Evolutionary conservation across 1,140 invertebrate genomes (phyloP).

Genomic region (Saccostrea echinata): DNA sequence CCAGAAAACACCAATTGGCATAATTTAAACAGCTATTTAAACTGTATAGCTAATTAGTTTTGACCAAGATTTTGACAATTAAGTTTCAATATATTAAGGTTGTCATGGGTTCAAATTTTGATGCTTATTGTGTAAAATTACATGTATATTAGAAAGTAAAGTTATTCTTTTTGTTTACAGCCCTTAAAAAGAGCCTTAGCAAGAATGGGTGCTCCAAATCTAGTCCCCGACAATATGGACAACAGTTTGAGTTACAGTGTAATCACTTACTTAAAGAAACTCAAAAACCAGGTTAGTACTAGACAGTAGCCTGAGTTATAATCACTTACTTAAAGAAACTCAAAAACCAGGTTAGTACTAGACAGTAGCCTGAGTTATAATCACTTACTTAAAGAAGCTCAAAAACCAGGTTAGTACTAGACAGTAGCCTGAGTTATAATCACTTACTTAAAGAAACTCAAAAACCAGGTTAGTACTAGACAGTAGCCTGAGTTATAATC

Average conservation of each 20-base stretch:
- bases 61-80: no score
- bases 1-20: no score
- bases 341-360: not conserved
- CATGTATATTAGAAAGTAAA: not conserved
- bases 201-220: constrained; percentile 91
- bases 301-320: not conserved
- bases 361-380: not conserved
- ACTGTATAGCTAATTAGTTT: no score
- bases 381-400: not conserved
- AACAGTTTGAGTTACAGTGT: constrained; percentile 96
- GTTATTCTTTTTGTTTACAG: constrained; percentile 81
- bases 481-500: no score
- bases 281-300: constrained; percentile 88
- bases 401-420: not conserved
- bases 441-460: no score
- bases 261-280: constrained; percentile 94
- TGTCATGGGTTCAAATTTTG: no score
- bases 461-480: no score
- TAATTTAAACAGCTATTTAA: no score
- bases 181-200: constrained; percentile 93
- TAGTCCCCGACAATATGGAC: constrained; percentile 95
- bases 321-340: not conserved
- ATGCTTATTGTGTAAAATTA: no score
- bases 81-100: no score
- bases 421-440: no score